Evolutionary conservation across 37 sponge, comb jelly and placozoan species (phyloP).

Genomic region (Halichondria panicea): DNA sequence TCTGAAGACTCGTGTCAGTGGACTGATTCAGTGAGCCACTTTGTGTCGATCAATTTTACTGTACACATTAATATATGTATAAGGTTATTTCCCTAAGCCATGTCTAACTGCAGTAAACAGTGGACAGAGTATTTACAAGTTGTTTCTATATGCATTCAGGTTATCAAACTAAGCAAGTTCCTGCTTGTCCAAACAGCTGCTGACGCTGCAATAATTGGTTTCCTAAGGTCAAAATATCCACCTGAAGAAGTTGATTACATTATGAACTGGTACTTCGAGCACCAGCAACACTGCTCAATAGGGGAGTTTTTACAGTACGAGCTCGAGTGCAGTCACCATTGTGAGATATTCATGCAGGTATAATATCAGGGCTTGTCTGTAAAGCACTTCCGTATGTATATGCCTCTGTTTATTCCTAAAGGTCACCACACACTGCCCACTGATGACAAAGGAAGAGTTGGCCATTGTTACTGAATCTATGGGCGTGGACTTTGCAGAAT

Average conservation of each 20-base stretch:
- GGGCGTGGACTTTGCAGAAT: neutral
- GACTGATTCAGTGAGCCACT: neutral
- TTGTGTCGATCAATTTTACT: neutral
- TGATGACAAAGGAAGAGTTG: constrained; percentile 44
- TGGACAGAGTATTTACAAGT: too few species aligned
- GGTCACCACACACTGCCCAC: constrained; percentile 87
- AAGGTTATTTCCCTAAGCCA: too few species aligned
- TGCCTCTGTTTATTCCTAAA: constrained; percentile 11
- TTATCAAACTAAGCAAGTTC: constrained; percentile 28
- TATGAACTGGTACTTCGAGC: constrained; percentile 16
- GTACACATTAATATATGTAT: neutral
- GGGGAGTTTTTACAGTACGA: constrained; percentile 30
- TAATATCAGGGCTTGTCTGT: too few species aligned
- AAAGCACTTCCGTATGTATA: too few species aligned
- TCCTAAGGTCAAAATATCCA: constrained; percentile 4
- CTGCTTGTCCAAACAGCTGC: constrained; percentile 62
- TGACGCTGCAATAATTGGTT: constrained; percentile 66
- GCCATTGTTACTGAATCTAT: constrained; percentile 3
- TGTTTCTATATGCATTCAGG: too few species aligned
- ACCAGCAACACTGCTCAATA: constrained; percentile 53
- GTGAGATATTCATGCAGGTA: too few species aligned
- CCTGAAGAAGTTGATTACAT: constrained; percentile 1
- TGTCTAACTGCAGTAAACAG: too few species aligned
- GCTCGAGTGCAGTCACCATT: too few species aligned
- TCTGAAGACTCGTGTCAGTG: too few species aligned